phyloP scores from a whole-genome alignment of 1,140 invertebrate species.

The Hycleus cichorii region DNA sequence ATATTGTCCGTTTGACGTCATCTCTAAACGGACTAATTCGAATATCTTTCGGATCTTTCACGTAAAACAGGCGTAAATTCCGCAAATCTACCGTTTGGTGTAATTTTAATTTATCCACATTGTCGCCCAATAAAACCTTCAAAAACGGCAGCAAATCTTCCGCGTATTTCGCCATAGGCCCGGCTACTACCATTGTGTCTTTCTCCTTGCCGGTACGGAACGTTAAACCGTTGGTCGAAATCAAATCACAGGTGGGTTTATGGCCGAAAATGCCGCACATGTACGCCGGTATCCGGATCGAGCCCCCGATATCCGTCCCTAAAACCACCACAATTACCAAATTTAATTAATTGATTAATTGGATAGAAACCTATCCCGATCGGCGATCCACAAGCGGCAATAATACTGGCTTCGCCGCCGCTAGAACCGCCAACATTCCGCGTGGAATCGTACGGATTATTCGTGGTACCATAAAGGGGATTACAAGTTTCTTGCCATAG shows the following conservation, averaged over 20 bases:
- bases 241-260: constrained; percentile 59
- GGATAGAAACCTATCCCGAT: constrained; percentile 65
- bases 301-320: constrained; percentile 88
- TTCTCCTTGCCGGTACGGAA: constrained; percentile 50
- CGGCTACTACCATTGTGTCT: constrained; percentile 59
- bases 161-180: constrained; percentile 71
- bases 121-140: constrained; percentile 52
- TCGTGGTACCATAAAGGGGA: constrained; percentile 83
- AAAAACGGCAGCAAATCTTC: constrained; percentile 67
- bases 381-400: constrained; percentile 69
- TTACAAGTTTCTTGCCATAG: constrained; percentile 85
- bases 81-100: constrained; percentile 54
- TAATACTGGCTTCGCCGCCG: constrained; percentile 68
- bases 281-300: constrained; percentile 88
- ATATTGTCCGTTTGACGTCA: constrained; percentile 60
- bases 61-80: constrained; percentile 70
- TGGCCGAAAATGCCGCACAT: constrained; percentile 93
- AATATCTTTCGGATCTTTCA: constrained; percentile 60
- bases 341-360: background rate
- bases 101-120: constrained; percentile 41
- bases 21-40: constrained; percentile 57
- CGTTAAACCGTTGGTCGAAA: constrained; percentile 46
- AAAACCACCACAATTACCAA: constrained; percentile 6
- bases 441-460: constrained; percentile 85
- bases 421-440: constrained; percentile 79